Base-by-base conservation (phyloP, 2,888 invertebrate genomes). In the Epistrophella euchroma region DNA sequence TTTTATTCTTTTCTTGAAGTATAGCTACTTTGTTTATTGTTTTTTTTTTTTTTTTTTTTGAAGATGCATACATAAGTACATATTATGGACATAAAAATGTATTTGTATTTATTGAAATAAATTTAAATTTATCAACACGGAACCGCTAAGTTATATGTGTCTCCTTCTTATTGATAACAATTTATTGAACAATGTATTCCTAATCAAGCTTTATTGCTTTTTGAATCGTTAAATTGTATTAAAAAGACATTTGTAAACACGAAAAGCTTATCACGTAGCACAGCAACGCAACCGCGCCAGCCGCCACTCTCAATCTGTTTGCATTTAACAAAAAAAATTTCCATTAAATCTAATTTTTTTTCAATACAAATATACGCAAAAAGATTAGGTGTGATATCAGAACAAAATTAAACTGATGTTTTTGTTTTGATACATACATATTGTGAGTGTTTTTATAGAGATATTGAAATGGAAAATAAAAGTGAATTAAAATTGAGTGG, bases 171-270 rank as follows among this genome's bases (percentile, higher is more conserved):
- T 56, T 35, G 56, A 56, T 56, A 56, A 56, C 35, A 19, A 47
- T 47, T 56, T 32, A 56, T 47, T 56, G 56, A 56, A 56, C 56
- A 56, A 56, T 56, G 56, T 60, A 40, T 60, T 60, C 22, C 60
- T 60, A 60, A 60, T 60, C 60, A 60, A 60, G 22, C 17, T 22
- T 58, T 58, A 58, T 37, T 22, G 37, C 22, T 40, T 15, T 35
- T 58, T 58, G 58, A 22, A 58, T 37, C 19, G 17, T 58, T 58
- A 15, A 37, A 35, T 37, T 37, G 60, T 40, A 60, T 60, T 40
- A 60, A 60, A 60, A 60, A 37, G 37, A 60, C 60, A 60, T 60
- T 60, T 60, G 37, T 60, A 22, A 60, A 60, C 60, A 60, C 19
- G 22, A 60, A 40, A 22, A 60, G 60, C 22, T 60, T 60, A 60